These are phyloP conservation scores for Numenius phaeopus DNA, from an alignment of 2,797 vertebrate genomes.

Conservation along the genomic window DNA sequence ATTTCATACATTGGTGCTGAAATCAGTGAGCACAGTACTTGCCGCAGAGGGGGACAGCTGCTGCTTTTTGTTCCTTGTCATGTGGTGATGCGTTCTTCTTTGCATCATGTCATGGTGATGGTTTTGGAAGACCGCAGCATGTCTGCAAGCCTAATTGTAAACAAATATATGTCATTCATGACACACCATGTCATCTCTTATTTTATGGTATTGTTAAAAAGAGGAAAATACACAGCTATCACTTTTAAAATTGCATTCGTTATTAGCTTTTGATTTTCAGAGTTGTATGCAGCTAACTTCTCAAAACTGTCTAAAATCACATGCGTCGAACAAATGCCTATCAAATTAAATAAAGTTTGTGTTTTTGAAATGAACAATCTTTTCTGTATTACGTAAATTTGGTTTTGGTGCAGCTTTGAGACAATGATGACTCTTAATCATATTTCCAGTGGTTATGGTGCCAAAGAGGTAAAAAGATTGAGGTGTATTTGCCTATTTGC, in stretches of 20 bases:
- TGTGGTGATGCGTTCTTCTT: neutral
- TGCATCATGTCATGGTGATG: neutral
- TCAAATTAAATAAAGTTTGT: neutral
- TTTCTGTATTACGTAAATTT: neutral
- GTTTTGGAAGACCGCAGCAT: neutral
- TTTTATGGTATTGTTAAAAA: neutral
- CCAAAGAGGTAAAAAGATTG: neutral
- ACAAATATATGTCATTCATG: neutral
- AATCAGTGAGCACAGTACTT: neutral
- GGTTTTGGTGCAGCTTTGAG: neutral
- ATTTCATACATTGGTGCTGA: neutral
- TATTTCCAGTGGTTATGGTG: neutral
- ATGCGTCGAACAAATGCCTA: accelerated
- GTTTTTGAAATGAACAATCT: accelerated
- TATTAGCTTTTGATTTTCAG: neutral
- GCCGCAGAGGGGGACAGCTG: neutral
- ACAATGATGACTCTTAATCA: accelerated
- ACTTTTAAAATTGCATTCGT: neutral
- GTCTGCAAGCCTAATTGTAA: neutral
- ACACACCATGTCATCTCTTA: neutral
- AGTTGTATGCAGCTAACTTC: neutral
- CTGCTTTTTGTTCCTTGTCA: neutral
- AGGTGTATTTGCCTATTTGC: neutral
- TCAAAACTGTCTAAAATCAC: neutral
- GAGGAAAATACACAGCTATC: neutral